phyloP scores from a whole-genome alignment of 2,113 vertebrate genomes.

The Triplophysa siluroides region DNA sequence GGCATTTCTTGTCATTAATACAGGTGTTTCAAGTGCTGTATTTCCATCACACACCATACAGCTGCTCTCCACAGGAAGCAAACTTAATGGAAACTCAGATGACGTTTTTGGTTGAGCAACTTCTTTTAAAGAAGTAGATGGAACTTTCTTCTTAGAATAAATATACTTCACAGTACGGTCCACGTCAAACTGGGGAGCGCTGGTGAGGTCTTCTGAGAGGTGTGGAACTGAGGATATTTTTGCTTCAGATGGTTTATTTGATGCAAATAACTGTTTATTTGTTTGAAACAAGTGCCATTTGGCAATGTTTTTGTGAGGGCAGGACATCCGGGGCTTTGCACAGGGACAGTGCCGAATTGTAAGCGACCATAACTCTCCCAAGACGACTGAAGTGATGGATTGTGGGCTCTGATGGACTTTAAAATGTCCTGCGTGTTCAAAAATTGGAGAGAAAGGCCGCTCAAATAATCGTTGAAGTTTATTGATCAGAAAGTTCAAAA shows the following conservation, averaged over 20 bases:
- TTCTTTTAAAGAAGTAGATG: not conserved
- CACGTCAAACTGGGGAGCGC: not conserved
- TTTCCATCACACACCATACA: not conserved
- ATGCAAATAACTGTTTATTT: not conserved
- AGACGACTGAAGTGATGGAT: too few relatives aligned
- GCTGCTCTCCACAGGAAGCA: not conserved
- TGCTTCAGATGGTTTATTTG: not conserved
- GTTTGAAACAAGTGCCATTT: slow-evolving; percentile 41
- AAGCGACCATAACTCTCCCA: too few relatives aligned
- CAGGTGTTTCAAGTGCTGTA: not conserved
- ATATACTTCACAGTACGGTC: not conserved
- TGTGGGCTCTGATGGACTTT: too few relatives aligned
- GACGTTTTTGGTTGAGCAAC: not conserved
- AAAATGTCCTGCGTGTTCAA: too few relatives aligned
- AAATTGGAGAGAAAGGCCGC: too few relatives aligned
- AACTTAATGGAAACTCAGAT: slow-evolving; percentile 8
- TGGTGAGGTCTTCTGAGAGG: not conserved
- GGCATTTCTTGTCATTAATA: not conserved
- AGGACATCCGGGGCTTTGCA: too few relatives aligned
- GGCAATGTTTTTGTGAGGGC: slow-evolving; percentile 1
- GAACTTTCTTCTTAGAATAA: slow-evolving; percentile 1
- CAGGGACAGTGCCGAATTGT: too few relatives aligned
- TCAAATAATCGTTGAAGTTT: too few relatives aligned
- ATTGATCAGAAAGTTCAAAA: too few relatives aligned
- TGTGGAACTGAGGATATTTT: not conserved